Base-by-base conservation (phyloP, 2,113 vertebrate genomes). In the Leiothrix lutea region DNA sequence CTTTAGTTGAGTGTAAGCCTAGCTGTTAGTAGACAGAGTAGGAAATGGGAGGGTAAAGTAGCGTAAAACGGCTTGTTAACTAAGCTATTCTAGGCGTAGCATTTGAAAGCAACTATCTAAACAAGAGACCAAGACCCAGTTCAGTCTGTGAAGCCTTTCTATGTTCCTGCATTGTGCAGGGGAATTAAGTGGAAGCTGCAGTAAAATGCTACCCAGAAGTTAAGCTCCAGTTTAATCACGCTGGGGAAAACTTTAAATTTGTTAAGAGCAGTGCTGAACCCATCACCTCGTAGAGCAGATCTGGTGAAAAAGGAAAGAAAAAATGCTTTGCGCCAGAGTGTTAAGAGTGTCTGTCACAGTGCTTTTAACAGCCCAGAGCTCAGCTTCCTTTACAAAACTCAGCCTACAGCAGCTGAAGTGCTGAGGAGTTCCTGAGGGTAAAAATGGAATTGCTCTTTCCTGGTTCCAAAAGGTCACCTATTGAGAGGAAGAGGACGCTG, bases 11-110 rank as follows among this genome's bases (percentile, higher is more conserved):
- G 9, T 0, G 0, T 50, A 60, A 90, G 6, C 31, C 12, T 3
- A 22, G 13, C 18, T 66, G 15, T 20, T 62, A 4, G 2, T 20
- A 45, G 6, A 2, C 22, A 38, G 8, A 58, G 8, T 16, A 57
- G 20, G 66, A 64, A 57, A 5, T 0, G 0, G 8, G 24, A 12
- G 0, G 0, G 13, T 64, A 18, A 29, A 1, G 0, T 51, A 19
- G 2, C 4, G 54, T 64, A 21, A 54, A 40, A 7, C 11, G 0
- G 0, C 8, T 28, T 38, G 26, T 17, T 47, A 28, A 20, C 3
- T 18, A 4, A 36, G 13, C 0, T 78, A 1, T 4, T 0, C 0
- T 31, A 36, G 29, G 0, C 1, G 4, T 38, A 29, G 10, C 0
- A 0, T 7, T 2, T 24, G 11, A 48, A 33, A 25, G 3, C 6